Conservation (phyloP, 1,140 invertebrate genomes). For the Phymastichus coffea region DNA sequence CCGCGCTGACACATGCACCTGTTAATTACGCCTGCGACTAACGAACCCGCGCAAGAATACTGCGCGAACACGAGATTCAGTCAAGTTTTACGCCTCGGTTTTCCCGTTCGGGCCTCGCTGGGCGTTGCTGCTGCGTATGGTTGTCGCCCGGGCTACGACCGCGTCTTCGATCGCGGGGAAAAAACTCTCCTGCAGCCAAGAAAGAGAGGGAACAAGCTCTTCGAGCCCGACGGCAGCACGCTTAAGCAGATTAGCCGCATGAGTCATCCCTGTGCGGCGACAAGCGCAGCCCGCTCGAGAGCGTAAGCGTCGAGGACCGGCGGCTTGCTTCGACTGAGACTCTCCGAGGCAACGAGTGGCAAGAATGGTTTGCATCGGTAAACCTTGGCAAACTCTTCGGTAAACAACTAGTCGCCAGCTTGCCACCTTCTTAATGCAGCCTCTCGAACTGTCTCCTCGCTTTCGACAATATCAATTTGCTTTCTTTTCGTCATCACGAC, state of each 20-base stretch:
- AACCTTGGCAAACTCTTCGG: background rate
- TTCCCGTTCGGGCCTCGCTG: background rate
- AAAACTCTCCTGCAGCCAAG: no score
- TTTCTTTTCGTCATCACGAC: background rate
- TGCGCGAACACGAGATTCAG: no score
- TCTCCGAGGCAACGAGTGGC: no score
- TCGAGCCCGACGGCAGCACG: background rate
- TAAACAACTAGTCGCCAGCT: no score
- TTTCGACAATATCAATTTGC: background rate
- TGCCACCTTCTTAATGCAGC: no score
- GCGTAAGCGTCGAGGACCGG: no score
- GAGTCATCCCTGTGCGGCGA: background rate
- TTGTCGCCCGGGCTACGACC: background rate
- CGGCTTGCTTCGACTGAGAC: no score
- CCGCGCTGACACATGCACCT: conserved; percentile 29
- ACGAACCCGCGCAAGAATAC: conserved; percentile 19
- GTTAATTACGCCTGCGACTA: conserved; percentile 38
- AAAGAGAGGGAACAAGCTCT: background rate
- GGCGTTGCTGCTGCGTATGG: background rate
- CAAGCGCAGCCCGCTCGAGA: no score
- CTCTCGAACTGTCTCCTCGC: background rate
- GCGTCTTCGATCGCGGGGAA: background rate
- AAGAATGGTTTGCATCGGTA: background rate
- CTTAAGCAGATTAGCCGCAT: conserved; percentile 6
- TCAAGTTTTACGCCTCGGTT: background rate